Percentiles rank a stretch among this genome's conserved stretches.
Evolutionary conservation across 2,888 invertebrate species (phyloP).

Genomic region (Panzeria rudis): DNA sequence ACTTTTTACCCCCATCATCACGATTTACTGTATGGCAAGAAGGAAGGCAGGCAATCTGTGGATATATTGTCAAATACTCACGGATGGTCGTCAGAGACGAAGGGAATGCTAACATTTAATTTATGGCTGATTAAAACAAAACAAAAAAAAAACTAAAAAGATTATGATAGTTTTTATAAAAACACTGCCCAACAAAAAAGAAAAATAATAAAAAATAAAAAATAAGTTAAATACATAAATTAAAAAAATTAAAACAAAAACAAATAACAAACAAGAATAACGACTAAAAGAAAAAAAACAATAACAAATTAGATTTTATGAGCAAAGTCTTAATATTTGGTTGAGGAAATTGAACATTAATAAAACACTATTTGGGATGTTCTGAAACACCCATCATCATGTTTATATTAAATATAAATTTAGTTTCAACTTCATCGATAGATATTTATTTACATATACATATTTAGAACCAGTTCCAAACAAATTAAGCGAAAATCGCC

Average conservation of each 20-base stretch:
- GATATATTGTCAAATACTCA: neutral
- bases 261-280: neutral
- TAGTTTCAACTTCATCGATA: too few species aligned
- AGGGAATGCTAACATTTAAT: neutral
- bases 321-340: too few species aligned
- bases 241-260: neutral
- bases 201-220: too few species aligned
- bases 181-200: neutral
- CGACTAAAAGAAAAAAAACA: neutral
- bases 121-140: neutral
- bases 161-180: neutral
- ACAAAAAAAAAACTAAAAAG: neutral
- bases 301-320: too few species aligned
- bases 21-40: neutral
- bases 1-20: slow-evolving; percentile 33
- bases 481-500: too few species aligned
- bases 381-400: too few species aligned
- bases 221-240: too few species aligned
- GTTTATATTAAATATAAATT: too few species aligned
- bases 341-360: too few species aligned
- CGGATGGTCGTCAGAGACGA: neutral
- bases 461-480: too few species aligned
- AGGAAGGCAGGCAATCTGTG: slow-evolving; percentile 13
- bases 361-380: too few species aligned
- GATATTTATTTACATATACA: too few species aligned